Evolutionary conservation across 1,140 invertebrate genomes (phyloP), one percentile per base, ranked within the genome.

Genomic region (Procambarus clarkii): DNA sequence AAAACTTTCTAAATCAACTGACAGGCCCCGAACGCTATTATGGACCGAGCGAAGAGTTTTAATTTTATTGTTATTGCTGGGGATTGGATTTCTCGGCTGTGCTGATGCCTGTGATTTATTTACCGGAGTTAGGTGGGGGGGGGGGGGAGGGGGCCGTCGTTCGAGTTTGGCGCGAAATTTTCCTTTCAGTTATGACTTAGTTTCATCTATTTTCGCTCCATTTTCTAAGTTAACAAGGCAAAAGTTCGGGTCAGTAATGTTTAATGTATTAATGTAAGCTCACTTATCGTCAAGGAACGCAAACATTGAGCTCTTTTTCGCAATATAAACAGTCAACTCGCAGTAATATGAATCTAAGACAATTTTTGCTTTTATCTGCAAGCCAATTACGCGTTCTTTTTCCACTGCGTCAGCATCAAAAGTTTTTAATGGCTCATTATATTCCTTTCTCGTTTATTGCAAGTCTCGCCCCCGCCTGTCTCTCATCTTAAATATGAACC

Each of bases 1-100:
- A 91, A 91, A 91, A 91, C 89, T 91, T 91, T 76, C 54, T 91
- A 91, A 91, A 91, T 91, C 89, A 91, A 91, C 76, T 83, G 76
- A 86, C 82, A 83, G 83, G 80, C 79, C 58, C 79, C 34, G 64
- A 34, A 64, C 60, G 54, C 78, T 58, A 82, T 88, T 88, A 88
- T 88, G 48, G 58, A 81, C 87, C 87, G 79, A 82, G 79, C 46
- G 58, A 46, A 81, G 87, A 88, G 87, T 88, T 88, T 82, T 88
- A 88, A 88, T 88, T 88, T 88, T 88, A 88, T 88, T 88, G 87
- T 88, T 88, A 88, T 88, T 88, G 87, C 87, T 82, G 58, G 76
- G 79, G 87, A 82, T 81, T 82, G 60, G 60, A 88, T 81, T 82
- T 69, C 60, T 78, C 48, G 11, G 54, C 79, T 48, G 48, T 81